These are phyloP conservation scores for Solenopsis fugax DNA, from an alignment of 1,140 invertebrate species.

Conservation along the genomic window DNA sequence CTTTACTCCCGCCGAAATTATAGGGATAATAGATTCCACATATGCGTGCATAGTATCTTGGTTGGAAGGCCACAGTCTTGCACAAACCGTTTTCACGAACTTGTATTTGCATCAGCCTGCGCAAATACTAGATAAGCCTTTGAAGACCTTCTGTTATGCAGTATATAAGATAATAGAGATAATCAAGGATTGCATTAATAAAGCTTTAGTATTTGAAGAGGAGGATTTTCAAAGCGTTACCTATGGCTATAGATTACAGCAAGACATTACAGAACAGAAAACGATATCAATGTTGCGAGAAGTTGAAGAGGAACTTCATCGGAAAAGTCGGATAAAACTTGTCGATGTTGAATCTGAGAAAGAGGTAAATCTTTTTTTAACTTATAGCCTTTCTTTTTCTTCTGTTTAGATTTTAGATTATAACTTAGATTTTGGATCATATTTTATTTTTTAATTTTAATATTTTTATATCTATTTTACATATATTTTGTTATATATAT, in stretches of 20 bases:
- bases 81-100: conserved; percentile 99
- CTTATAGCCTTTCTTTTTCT: neutral
- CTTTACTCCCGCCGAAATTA: conserved; percentile 90
- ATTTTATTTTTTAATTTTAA: conserved; percentile 16
- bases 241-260: conserved; percentile 95
- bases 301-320: conserved; percentile 96
- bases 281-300: conserved; percentile 94
- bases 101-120: conserved; percentile 97
- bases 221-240: conserved; percentile 98
- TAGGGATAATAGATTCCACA: conserved; percentile 97
- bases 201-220: conserved; percentile 96
- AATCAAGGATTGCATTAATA: conserved; percentile 95
- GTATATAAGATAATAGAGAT: conserved; percentile 96
- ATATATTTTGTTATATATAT: conserved; percentile 37
- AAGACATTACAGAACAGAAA: conserved; percentile 94
- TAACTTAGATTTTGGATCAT: neutral
- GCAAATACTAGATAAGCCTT: conserved; percentile 93
- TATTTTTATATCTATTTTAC: neutral
- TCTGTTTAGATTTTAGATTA: neutral
- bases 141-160: conserved; percentile 95
- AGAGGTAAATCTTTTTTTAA: conserved; percentile 76
- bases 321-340: conserved; percentile 89
- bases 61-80: conserved; percentile 97
- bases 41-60: conserved; percentile 97
- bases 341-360: conserved; percentile 84